These are phyloP conservation scores for Tetraneura akinire DNA, from an alignment of 1,140 invertebrate genomes.

Conservation along the genomic window DNA sequence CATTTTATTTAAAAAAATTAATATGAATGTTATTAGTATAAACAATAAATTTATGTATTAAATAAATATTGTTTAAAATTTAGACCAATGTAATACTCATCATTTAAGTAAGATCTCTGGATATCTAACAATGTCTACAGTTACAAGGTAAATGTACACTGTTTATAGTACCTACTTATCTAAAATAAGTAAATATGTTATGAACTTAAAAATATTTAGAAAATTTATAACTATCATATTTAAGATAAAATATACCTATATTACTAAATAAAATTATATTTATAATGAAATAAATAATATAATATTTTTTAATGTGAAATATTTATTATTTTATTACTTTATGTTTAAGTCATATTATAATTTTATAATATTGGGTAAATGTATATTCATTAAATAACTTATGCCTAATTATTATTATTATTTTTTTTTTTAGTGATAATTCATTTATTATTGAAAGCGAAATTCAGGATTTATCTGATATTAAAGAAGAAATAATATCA, in stretches of 20 bases:
- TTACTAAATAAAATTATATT: too few species aligned
- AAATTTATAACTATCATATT: too few species aligned
- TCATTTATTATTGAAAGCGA: not conserved
- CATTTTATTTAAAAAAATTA: not conserved
- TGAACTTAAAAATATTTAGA: not conserved
- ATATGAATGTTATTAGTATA: not conserved
- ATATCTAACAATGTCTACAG: conserved; percentile 19
- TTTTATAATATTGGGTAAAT: too few species aligned
- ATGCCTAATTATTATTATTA: not conserved
- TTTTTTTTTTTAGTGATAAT: conserved; percentile 29
- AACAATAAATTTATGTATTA: not conserved
- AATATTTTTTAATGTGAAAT: too few species aligned
- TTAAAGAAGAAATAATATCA: conserved; percentile 2
- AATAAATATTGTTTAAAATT: not conserved
- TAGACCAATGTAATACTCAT: conserved; percentile 2
- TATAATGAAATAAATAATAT: too few species aligned
- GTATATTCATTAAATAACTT: not conserved
- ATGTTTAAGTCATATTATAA: too few species aligned
- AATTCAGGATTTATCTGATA: conserved; percentile 23
- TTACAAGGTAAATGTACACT: conserved; percentile 16
- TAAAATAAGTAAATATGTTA: not conserved
- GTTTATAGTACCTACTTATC: not conserved
- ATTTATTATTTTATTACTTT: too few species aligned
- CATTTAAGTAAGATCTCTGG: conserved; percentile 10
- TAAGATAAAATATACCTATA: not conserved